Conservation (phyloP, 2,888 invertebrate species). For the Hartigia nigra region DNA sequence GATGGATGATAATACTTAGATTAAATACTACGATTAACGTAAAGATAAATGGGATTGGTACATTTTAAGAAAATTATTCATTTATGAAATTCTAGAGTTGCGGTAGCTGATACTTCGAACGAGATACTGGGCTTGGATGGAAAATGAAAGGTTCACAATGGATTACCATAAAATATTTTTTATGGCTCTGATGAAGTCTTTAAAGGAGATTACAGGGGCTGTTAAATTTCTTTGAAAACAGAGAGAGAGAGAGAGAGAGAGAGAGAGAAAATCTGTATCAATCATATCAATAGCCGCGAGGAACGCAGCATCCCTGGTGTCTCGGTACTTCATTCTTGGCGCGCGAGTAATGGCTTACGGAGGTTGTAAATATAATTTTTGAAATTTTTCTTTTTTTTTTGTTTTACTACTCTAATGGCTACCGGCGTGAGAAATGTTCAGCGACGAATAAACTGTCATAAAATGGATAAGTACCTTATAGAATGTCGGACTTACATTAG, state of each 20-base stretch:
- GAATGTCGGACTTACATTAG: neutral
- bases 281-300: neutral
- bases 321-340: neutral
- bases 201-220: neutral
- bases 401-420: neutral
- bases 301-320: neutral
- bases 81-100: neutral
- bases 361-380: neutral
- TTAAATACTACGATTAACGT: no score
- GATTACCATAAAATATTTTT: neutral
- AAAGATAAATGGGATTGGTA: neutral
- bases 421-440: neutral
- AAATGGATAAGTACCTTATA: neutral
- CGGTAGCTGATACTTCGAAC: neutral
- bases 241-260: neutral
- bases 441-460: neutral
- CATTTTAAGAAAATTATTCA: neutral
- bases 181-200: neutral
- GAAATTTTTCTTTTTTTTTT: neutral
- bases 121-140: neutral
- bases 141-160: neutral
- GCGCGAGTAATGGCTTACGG: neutral
- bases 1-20: neutral
- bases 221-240: neutral
- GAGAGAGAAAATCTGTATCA: neutral